Evolutionary conservation across 2,888 invertebrate genomes (phyloP).

Genomic region (Pheosia gnoma): DNA sequence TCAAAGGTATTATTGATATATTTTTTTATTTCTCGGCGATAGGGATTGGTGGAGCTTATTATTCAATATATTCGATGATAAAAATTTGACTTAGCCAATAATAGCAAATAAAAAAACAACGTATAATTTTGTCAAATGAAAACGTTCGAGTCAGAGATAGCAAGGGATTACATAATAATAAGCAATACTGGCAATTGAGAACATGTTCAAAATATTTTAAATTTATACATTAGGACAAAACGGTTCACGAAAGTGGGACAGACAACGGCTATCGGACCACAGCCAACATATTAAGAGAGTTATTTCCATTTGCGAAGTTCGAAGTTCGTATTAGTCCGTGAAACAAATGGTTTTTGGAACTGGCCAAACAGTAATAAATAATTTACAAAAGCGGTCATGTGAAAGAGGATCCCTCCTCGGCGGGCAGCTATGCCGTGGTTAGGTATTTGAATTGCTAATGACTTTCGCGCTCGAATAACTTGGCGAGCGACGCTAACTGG

Average conservation of each 20-base stretch:
- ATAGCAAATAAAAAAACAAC: no score
- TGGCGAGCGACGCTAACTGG: slow-evolving; percentile 62
- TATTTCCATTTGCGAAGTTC: slow-evolving; percentile 57
- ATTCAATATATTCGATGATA: no score
- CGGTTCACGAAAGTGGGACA: slow-evolving; percentile 21
- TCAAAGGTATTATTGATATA: neutral
- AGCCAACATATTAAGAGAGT: slow-evolving; percentile 47
- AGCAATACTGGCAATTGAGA: neutral
- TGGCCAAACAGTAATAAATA: slow-evolving; percentile 78
- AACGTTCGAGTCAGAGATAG: neutral
- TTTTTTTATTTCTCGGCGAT: no score
- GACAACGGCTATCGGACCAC: slow-evolving; percentile 24
- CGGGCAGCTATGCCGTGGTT: slow-evolving; percentile 61
- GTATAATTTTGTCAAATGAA: no score
- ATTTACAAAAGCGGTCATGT: slow-evolving; percentile 79
- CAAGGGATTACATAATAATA: neutral
- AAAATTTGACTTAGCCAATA: no score
- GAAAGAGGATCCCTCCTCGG: slow-evolving; percentile 69
- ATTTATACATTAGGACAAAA: slow-evolving; percentile 1
- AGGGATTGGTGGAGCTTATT: no score
- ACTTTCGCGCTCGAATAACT: slow-evolving; percentile 70
- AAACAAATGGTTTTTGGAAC: slow-evolving; percentile 71
- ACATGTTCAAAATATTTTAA: slow-evolving; percentile 4
- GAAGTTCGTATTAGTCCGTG: slow-evolving; percentile 55
- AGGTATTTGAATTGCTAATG: slow-evolving; percentile 81